Percentiles rank a stretch among this genome's conserved stretches.
These are phyloP conservation scores for Myotis lucifugus DNA, from an alignment of 2,113 vertebrate genomes.

Conservation along the genomic window DNA sequence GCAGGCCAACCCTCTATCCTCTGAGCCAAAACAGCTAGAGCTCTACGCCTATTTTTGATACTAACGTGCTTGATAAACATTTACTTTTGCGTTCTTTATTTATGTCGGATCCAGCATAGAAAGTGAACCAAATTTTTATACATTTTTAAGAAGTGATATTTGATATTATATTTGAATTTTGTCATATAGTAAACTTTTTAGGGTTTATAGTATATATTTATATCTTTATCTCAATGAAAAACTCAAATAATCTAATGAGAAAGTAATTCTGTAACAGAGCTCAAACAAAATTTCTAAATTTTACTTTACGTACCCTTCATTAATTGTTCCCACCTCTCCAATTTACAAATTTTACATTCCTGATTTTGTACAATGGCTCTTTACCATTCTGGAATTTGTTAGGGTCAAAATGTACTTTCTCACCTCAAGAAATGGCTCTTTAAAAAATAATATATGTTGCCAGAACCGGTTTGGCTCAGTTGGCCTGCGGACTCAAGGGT, in stretches of 20 bases:
- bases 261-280: background rate
- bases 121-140: background rate
- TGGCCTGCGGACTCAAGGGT: no score
- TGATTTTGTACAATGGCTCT: background rate
- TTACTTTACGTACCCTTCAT: background rate
- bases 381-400: background rate
- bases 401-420: background rate
- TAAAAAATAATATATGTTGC: no score
- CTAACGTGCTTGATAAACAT: background rate
- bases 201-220: background rate
- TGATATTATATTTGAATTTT: background rate
- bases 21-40: no score
- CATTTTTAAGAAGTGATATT: background rate
- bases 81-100: background rate
- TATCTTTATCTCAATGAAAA: background rate
- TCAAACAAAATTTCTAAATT: background rate
- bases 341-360: background rate
- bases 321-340: constrained; percentile 3
- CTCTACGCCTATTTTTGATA: background rate
- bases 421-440: background rate
- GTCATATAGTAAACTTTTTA: background rate
- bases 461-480: no score
- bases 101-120: background rate
- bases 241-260: background rate
- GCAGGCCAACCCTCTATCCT: no score